Percentiles rank a stretch among this genome's conserved stretches.
Evolutionary conservation across 2,113 vertebrate species (phyloP).

Genomic region (Microtus ochrogaster): DNA sequence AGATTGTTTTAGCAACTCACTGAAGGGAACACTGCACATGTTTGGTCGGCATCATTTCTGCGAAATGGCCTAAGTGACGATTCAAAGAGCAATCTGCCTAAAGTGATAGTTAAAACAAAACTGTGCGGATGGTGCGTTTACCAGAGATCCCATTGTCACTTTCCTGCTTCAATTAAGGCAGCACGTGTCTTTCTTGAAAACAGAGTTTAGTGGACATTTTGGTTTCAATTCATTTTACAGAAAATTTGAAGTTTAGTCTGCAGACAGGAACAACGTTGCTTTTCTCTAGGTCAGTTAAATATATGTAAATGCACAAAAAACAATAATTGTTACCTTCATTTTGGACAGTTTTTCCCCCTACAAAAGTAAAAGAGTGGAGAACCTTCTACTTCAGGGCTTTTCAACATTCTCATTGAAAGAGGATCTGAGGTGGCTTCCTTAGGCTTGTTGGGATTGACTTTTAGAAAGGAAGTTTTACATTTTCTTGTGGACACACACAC

Average conservation of each 20-base stretch:
- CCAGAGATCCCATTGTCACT: conserved; percentile 68
- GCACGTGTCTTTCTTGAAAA: conserved; percentile 75
- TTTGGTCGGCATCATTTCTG: conserved; percentile 78
- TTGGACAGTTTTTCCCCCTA: conserved; percentile 82
- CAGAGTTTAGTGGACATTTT: conserved; percentile 49
- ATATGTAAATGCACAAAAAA: conserved; percentile 77
- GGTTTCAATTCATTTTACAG: conserved; percentile 80
- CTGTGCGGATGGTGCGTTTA: conserved; percentile 71
- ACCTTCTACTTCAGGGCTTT: conserved; percentile 78
- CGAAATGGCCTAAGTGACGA: conserved; percentile 81
- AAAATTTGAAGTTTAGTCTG: conserved; percentile 85
- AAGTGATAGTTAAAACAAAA: conserved; percentile 80
- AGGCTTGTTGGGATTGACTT: conserved; percentile 14
- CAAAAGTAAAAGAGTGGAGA: conserved; percentile 80
- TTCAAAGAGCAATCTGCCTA: conserved; percentile 68
- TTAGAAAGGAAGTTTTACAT: background rate
- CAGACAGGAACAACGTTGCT: conserved; percentile 79
- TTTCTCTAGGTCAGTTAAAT: conserved; percentile 85
- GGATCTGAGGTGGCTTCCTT: conserved; percentile 74
- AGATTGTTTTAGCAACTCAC: conserved; percentile 78
- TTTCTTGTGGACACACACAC: background rate
- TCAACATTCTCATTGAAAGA: conserved; percentile 75
- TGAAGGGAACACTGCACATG: conserved; percentile 79
- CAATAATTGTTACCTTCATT: conserved; percentile 83
- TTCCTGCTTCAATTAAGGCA: conserved; percentile 80